Base-by-base conservation (phyloP, 2,888 invertebrate species). In the Nycteola revayana region DNA sequence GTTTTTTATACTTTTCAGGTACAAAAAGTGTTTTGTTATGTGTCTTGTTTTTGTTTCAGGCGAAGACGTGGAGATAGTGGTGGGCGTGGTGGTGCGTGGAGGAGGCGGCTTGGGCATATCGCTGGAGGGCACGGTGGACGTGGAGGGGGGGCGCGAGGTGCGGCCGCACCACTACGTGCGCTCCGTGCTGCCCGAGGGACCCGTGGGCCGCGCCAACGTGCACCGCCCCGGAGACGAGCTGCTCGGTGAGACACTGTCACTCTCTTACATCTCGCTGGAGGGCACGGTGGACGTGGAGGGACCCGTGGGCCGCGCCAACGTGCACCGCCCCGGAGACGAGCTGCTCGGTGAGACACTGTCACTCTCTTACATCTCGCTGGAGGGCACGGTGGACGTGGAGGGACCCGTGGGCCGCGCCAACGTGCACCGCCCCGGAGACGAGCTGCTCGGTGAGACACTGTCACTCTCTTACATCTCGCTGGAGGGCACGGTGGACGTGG, bases 221-320 rank as follows among this genome's bases (percentile, higher is more conserved):
- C 91, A 99, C 20, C 92, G 94, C 52, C 96, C 98, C 7, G 98
- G 98, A 0, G 99, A 99, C 81, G 99, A 99, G 82, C 90, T 99
- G 39, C 90, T 99, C 7, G 91, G 89, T 89, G 75, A 60, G 26
- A 25, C n/a, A n/a, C n/a, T n/a, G n/a, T n/a, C n/a, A n/a, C n/a
- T n/a, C n/a, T n/a, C n/a, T n/a, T 4, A 8, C 7, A 7, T 20
- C 7, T n/a, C 5, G 5, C 8, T 23, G 45, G 98, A 99, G 79
- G 99, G 99, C 31, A 99, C 99, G 0, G 99, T 98, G 23, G 99
- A 99, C 77, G 98, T 99, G 32, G 97, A 98, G 81, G 99, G 99
- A 1, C 99, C 99, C 0, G 98, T 99, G 1, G 99, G 98, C 3
- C 93, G 94, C 51, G 98, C 97, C 67, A 95, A 93, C 3, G 92